Percentiles rank a stretch among this genome's conserved stretches.
Conservation (phyloP, 2,888 invertebrate species). For the Leptopilina myrica region DNA sequence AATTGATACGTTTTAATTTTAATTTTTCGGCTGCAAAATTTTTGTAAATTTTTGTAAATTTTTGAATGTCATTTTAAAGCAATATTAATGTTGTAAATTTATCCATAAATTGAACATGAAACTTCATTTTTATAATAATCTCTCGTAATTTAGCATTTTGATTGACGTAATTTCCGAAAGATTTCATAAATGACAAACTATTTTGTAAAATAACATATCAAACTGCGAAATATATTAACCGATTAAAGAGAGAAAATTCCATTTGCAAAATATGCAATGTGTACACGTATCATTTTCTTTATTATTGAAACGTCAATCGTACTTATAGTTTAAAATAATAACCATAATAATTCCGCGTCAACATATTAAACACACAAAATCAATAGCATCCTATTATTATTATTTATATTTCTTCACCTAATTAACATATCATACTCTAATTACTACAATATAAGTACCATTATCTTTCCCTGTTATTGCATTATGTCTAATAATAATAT, state of each 20-base stretch:
- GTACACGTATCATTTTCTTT: not conserved
- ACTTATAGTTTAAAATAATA: not conserved
- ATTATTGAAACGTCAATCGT: not conserved
- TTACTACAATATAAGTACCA: no score
- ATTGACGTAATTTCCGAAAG: slow-evolving; percentile 18
- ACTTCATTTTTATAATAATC: not conserved
- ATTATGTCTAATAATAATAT: no score
- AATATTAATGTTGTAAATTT: no score
- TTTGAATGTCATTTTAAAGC: no score
- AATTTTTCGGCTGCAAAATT: no score
- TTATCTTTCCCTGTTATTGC: no score
- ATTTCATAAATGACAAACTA: not conserved
- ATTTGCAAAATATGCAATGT: not conserved
- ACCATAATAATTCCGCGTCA: not conserved
- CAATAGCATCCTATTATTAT: not conserved
- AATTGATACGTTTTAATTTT: no score
- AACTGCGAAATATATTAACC: not conserved
- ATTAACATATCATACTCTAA: no score
- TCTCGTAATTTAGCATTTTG: not conserved
- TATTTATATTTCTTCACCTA: not conserved
- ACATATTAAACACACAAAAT: not conserved
- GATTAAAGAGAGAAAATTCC: not conserved
- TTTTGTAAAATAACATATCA: slow-evolving; percentile 10
- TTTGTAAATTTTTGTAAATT: no score
- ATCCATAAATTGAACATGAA: no score